Base-by-base conservation (phyloP, 2,797 vertebrate species). In the Sebastes ruberrimus region DNA sequence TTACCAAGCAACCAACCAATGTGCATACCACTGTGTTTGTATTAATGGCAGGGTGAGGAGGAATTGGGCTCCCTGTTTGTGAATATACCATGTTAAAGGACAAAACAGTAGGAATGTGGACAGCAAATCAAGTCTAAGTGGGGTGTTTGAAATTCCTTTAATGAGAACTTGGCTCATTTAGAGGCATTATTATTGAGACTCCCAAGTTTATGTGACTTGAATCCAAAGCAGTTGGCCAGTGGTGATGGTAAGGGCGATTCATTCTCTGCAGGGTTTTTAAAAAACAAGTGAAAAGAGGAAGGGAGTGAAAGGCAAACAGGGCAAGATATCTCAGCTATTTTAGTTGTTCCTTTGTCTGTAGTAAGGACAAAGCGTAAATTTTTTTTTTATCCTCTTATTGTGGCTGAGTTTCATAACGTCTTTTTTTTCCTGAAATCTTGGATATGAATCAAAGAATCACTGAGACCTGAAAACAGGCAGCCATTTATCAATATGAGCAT, bases 1-100 rank as follows among this genome's bases (percentile, higher is more conserved):
- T 96, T 95, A 88, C 95, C 91, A 94, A 87, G 95, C 94, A 96
- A 96, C 95, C 67, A 76, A 89, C 81, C 90, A 90, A 88, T 89
- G 78, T 84, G 82, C 70, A 89, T 84, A 87, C 80, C 49, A 71
- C 89, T 85, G 78, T 66, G 65, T 80, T 79, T 66, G 83, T 83
- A 84, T 90, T 83, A 91, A 91, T 85, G 74, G 69, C 70, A 81
- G 59, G 60, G 74, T 81, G 71, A 80, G 68, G 67, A 64, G 80
- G 77, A 90, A 81, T 22, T 63, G 83, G 77, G 71, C 84, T 90
- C 81, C 75, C 78, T 85, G 76, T 91, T 87, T 91, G 86, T 80
- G 42, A 67, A 76, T 67, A 71, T 65, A 63, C 56, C 57, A 74
- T 63, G 35, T 84, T 88, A 86, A 90, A 89, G 80, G 74, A 89